Conservation (phyloP, 2,113 vertebrate species). For the Acrocephalus kingi region DNA sequence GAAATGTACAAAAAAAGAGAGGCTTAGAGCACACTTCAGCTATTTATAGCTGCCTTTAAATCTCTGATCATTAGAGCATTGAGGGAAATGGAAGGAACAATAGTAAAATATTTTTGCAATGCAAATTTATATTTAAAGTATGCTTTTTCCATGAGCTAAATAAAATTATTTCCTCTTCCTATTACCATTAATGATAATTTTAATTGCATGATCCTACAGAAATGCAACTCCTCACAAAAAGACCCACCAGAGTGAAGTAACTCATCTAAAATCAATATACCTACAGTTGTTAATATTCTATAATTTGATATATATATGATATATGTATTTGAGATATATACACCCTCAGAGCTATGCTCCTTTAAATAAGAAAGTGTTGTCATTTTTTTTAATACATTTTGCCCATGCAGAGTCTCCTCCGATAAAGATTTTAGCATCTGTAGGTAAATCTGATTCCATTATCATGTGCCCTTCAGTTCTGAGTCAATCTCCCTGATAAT, state of each 20-base stretch:
- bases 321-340: neutral
- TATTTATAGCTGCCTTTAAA: constrained; percentile 15
- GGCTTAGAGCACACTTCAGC: neutral
- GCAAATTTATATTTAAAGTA: neutral
- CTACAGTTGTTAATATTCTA: neutral
- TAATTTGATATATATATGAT: neutral
- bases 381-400: neutral
- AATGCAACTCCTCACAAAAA: neutral
- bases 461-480: constrained; percentile 42
- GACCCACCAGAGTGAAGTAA: neutral
- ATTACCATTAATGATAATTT: neutral
- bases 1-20: neutral
- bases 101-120: neutral
- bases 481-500: constrained; percentile 50
- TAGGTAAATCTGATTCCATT: constrained; percentile 47
- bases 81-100: neutral
- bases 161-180: neutral
- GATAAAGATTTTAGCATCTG: constrained; percentile 46
- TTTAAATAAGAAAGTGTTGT: neutral
- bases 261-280: neutral
- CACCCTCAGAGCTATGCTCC: neutral
- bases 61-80: neutral
- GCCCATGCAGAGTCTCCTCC: neutral
- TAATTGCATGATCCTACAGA: neutral
- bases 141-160: neutral